Percentiles rank a stretch among this genome's conserved stretches.
phyloP scores from a whole-genome alignment of 2,797 vertebrate genomes.

The Xerus rutilus region DNA sequence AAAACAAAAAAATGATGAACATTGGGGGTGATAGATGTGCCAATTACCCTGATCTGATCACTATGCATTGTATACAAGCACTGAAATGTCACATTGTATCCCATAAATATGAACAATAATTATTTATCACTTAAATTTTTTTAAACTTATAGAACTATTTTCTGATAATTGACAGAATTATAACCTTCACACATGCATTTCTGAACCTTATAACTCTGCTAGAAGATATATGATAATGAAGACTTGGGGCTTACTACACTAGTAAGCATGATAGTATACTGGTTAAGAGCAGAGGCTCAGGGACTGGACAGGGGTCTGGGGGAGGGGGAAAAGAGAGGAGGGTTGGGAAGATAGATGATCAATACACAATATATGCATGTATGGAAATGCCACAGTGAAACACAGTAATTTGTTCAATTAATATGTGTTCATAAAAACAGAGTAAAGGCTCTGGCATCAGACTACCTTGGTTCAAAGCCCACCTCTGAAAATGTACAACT shows the following conservation, averaged over 20 bases:
- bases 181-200: neutral
- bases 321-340: neutral
- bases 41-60: neutral
- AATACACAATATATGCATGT: neutral
- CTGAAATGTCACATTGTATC: neutral
- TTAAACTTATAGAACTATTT: neutral
- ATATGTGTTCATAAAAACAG: neutral
- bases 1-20: neutral
- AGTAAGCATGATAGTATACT: neutral
- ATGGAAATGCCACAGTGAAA: too few species aligned
- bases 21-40: neutral
- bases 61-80: neutral
- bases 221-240: neutral
- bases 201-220: neutral
- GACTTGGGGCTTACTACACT: neutral
- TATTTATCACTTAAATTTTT: neutral
- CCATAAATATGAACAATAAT: neutral
- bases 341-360: neutral
- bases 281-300: neutral
- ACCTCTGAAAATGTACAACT: slow-evolving; percentile 37
- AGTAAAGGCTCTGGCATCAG: neutral
- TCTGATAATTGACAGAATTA: slow-evolving; percentile 9
- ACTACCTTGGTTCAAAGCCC: neutral
- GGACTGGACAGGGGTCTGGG: neutral
- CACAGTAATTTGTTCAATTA: neutral